Percentiles rank a stretch among this genome's conserved stretches.
Conservation (phyloP, 1,140 invertebrate species). For the Atopsyche davidsoni region DNA sequence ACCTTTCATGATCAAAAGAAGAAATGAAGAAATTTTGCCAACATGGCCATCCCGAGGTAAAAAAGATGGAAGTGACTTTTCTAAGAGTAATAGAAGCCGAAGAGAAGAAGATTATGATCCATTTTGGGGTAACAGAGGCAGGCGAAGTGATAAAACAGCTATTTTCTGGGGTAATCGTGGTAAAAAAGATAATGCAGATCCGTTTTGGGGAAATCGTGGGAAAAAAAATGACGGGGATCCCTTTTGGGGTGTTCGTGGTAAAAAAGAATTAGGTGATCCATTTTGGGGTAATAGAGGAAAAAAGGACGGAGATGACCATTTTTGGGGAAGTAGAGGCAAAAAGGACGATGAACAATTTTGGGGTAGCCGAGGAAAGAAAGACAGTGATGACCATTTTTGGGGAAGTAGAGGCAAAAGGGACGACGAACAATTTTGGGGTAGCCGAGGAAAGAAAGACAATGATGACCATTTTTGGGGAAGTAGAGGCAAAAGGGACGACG, state of each 20-base stretch:
- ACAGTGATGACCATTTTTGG: conserved; percentile 35
- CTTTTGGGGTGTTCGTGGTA: conserved; percentile 29
- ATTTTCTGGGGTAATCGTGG: conserved; percentile 37
- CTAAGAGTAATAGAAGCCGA: conserved; percentile 35
- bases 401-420: conserved; percentile 31
- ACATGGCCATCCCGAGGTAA: conserved; percentile 18
- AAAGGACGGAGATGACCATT: conserved; percentile 18
- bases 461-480: conserved; percentile 24
- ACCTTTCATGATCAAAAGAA: not conserved
- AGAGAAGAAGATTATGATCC: conserved; percentile 32
- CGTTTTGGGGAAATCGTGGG: conserved; percentile 21
- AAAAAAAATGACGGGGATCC: conserved; percentile 17
- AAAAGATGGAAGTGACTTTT: not conserved
- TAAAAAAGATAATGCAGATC: conserved; percentile 26
- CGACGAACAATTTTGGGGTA: conserved; percentile 34
- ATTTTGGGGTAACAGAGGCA: conserved; percentile 38
- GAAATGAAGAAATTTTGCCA: conserved; percentile 17
- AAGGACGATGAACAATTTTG: conserved; percentile 23
- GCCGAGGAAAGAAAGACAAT: conserved; percentile 31
- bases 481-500: conserved; percentile 20
- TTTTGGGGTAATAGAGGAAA: conserved; percentile 9
- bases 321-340: conserved; percentile 26
- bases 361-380: conserved; percentile 31
- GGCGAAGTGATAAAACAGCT: conserved; percentile 29
- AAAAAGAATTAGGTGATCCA: conserved; percentile 13